phyloP scores from a whole-genome alignment of 2,888 invertebrate genomes.

The Dasypogon diadema region DNA sequence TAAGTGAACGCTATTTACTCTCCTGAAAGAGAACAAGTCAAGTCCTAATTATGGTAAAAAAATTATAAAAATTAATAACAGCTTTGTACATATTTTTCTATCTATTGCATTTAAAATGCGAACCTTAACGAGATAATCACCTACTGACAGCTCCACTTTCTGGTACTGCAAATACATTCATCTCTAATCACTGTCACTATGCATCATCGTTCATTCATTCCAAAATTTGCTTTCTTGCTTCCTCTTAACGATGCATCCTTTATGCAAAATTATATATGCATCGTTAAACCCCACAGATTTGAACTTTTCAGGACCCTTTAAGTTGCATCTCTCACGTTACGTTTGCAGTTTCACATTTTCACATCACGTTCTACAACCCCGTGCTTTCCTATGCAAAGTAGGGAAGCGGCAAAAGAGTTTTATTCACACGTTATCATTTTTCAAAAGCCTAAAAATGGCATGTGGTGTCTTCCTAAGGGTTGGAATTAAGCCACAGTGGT shows the following conservation, averaged over 20 bases:
- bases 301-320: background rate
- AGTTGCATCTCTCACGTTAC: conserved; percentile 8
- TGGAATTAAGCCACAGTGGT: background rate
- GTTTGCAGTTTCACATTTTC: background rate
- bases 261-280: conserved; percentile 22
- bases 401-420: conserved; percentile 17
- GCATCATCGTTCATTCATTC: conserved; percentile 7
- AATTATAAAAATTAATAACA: too few relatives aligned
- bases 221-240: background rate
- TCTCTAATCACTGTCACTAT: conserved; percentile 29
- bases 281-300: too few relatives aligned
- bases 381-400: background rate
- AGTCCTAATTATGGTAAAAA: too few relatives aligned
- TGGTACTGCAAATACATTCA: conserved; percentile 3
- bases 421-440: conserved; percentile 43
- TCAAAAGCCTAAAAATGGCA: conserved; percentile 42
- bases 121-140: background rate
- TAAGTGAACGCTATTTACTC: too few relatives aligned
- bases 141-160: background rate
- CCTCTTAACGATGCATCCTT: background rate
- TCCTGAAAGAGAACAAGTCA: too few relatives aligned
- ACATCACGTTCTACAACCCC: background rate
- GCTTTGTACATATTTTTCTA: too few relatives aligned
- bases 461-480: background rate
- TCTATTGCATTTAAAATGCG: too few relatives aligned